These are phyloP conservation scores for Tetrax tetrax DNA, from an alignment of 2,113 vertebrate genomes.

Conservation along the genomic window DNA sequence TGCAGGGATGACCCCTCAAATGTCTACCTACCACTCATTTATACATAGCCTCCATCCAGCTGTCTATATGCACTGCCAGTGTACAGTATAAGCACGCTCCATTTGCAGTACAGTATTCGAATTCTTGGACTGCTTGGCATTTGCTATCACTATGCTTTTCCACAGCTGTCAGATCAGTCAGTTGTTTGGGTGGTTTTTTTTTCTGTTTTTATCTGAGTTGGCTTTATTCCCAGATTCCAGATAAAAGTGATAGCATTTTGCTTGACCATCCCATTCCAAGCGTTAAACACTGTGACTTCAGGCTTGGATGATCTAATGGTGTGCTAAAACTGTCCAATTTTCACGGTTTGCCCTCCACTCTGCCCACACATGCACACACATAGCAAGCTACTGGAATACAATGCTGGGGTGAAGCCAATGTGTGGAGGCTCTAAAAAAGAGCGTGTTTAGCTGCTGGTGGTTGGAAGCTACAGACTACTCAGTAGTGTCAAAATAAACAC, in stretches of 20 bases:
- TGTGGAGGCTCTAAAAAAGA: neutral
- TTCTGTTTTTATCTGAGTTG: constrained; percentile 58
- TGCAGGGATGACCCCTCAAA: neutral
- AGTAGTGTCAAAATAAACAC: neutral
- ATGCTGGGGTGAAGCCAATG: constrained; percentile 22
- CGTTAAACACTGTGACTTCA: constrained; percentile 74
- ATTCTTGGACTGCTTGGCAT: constrained; percentile 53
- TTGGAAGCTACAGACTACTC: neutral
- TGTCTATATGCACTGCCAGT: neutral
- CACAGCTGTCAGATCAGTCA: constrained; percentile 73
- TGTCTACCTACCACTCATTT: neutral
- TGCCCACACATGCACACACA: constrained; percentile 9
- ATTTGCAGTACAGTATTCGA: constrained; percentile 11
- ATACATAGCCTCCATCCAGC: neutral
- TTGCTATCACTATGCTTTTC: constrained; percentile 47
- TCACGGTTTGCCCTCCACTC: constrained; percentile 17
- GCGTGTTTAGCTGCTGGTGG: neutral
- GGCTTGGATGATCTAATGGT: constrained; percentile 72
- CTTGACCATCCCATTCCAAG: constrained; percentile 76
- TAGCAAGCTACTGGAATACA: constrained; percentile 24
- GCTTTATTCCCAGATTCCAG: constrained; percentile 77
- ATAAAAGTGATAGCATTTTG: constrained; percentile 75
- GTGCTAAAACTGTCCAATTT: constrained; percentile 70
- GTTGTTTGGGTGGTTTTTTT: neutral
- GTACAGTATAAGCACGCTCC: neutral